phyloP scores from a whole-genome alignment of 64 coral and sea anemone species.

The Dendrophyllia cribrosa region DNA sequence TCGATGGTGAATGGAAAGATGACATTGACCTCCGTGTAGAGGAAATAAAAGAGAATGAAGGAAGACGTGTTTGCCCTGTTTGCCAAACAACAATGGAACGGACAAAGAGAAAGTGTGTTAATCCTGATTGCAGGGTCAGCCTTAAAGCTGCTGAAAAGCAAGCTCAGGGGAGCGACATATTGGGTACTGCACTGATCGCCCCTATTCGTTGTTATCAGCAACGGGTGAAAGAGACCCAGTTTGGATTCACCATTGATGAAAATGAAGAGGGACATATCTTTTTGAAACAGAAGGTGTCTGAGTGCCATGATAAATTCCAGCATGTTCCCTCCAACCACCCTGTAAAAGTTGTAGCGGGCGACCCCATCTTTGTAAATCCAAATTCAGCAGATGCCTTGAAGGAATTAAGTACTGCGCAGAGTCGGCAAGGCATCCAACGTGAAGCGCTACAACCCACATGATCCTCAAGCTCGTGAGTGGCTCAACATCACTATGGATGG shows the following conservation, averaged over 20 bases:
- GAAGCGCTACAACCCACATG: slow-evolving; percentile 39
- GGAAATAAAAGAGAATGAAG: slow-evolving; percentile 39
- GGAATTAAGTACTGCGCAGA: slow-evolving; percentile 18
- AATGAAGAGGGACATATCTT: slow-evolving; percentile 31
- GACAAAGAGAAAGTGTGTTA: slow-evolving; percentile 39
- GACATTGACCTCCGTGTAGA: slow-evolving; percentile 36
- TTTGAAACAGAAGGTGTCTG: slow-evolving; percentile 13
- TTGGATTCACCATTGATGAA: slow-evolving; percentile 36
- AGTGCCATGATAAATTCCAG: slow-evolving; percentile 27
- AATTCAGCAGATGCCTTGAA: slow-evolving; percentile 39
- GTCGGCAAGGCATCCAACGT: slow-evolving; percentile 31
- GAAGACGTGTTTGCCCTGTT: slow-evolving; percentile 30
- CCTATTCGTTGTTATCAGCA: slow-evolving; percentile 28
- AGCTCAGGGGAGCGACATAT: slow-evolving; percentile 14
- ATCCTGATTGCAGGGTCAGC: slow-evolving; percentile 49
- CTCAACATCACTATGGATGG: slow-evolving; percentile 68
- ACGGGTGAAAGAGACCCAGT: slow-evolving; percentile 21
- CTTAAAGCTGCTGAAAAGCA: slow-evolving; percentile 45
- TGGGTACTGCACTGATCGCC: slow-evolving; percentile 50
- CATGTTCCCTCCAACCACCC: slow-evolving; percentile 40
- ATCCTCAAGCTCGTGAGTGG: slow-evolving; percentile 57
- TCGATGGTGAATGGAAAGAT: slow-evolving; percentile 7
- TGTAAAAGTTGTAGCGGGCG: slow-evolving; percentile 6
- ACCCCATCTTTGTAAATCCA: slow-evolving; percentile 66
- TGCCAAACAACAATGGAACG: slow-evolving; percentile 53